Evolutionary conservation across 2,888 invertebrate genomes (phyloP).

Genomic region (Sphaerophoria taeniata): DNA sequence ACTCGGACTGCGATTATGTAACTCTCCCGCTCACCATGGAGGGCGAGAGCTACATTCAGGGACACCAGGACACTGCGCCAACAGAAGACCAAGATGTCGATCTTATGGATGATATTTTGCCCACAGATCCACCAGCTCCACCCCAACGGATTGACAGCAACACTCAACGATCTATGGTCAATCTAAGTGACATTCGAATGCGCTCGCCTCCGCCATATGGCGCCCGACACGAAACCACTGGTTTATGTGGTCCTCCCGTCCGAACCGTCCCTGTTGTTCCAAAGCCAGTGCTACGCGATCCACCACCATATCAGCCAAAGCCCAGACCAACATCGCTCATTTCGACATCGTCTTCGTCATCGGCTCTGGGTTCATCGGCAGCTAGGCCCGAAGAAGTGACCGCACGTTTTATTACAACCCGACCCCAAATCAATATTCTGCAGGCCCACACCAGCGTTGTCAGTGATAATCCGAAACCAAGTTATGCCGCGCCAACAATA

Average conservation of each 20-base stretch:
- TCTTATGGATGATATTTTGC: conserved; percentile 83
- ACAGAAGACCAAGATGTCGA: conserved; percentile 83
- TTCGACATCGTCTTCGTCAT: conserved; percentile 79
- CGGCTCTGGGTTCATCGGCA: conserved; percentile 80
- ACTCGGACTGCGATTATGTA: conserved; percentile 95
- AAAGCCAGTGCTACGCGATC: conserved; percentile 83
- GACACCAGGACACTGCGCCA: conserved; percentile 86
- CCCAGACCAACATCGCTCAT: conserved; percentile 83
- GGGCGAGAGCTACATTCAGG: conserved; percentile 85
- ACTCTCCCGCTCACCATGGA: conserved; percentile 87
- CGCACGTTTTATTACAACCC: conserved; percentile 90
- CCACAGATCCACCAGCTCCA: conserved; percentile 86
- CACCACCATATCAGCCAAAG: conserved; percentile 86
- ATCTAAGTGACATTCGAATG: conserved; percentile 82
- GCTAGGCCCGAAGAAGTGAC: conserved; percentile 87
- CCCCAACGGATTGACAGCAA: conserved; percentile 88
- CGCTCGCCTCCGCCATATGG: conserved; percentile 89
- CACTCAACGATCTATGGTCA: conserved; percentile 82
- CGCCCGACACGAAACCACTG: conserved; percentile 85
- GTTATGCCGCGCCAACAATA: conserved; percentile 84
- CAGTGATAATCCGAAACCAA: conserved; percentile 85
- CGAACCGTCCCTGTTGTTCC: conserved; percentile 68
- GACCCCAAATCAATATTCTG: conserved; percentile 89
- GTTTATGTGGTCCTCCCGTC: conserved; percentile 82
- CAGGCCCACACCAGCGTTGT: conserved; percentile 90